These are phyloP conservation scores for Acleris holmiana DNA, from an alignment of 2,888 invertebrate species.

Conservation along the genomic window DNA sequence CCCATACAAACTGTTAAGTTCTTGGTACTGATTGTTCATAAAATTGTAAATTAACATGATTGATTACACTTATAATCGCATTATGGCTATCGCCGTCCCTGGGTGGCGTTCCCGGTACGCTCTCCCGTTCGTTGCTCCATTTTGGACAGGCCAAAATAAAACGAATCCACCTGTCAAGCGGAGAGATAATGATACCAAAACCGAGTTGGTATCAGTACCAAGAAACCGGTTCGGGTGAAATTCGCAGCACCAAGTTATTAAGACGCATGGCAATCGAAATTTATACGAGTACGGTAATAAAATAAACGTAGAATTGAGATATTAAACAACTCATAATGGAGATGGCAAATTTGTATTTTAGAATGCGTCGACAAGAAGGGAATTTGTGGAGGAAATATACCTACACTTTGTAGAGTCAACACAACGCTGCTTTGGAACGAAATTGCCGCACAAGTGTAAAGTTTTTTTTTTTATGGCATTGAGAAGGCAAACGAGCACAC, in stretches of 20 bases:
- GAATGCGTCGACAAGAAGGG: neutral
- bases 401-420: too few species aligned
- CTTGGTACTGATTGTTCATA: too few species aligned
- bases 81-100: slow-evolving; percentile 4
- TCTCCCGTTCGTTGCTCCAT: slow-evolving; percentile 29
- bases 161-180: slow-evolving; percentile 59
- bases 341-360: slow-evolving; percentile 8
- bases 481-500: too few species aligned
- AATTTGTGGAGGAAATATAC: too few species aligned
- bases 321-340: slow-evolving; percentile 3
- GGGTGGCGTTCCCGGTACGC: slow-evolving; percentile 19
- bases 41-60: neutral
- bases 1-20: too few species aligned
- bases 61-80: slow-evolving; percentile 23
- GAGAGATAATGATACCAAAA: slow-evolving; percentile 46
- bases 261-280: slow-evolving; percentile 41
- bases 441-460: too few species aligned
- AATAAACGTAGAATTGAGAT: slow-evolving; percentile 20
- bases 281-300: slow-evolving; percentile 45
- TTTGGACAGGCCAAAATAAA: slow-evolving; percentile 46
- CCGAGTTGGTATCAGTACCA: slow-evolving; percentile 41
- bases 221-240: slow-evolving; percentile 48
- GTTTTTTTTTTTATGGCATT: too few species aligned
- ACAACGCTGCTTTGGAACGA: too few species aligned
- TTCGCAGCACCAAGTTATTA: slow-evolving; percentile 54